phyloP scores from a whole-genome alignment of 2,113 vertebrate species.

The Regulus satrapa region DNA sequence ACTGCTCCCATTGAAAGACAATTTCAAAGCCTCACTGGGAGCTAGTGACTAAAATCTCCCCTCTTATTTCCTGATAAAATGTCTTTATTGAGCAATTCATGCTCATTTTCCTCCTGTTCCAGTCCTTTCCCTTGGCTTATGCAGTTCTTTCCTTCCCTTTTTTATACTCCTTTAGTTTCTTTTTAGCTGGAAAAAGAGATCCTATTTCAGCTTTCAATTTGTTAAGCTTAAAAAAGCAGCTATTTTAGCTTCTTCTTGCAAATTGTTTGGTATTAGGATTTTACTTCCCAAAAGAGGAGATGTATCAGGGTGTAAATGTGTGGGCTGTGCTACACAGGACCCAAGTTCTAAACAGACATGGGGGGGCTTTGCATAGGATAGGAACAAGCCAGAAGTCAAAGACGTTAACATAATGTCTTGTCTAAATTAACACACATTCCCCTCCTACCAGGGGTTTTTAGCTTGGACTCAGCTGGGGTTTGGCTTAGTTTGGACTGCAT shows the following conservation, averaged over 20 bases:
- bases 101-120: not conserved
- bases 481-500: not conserved
- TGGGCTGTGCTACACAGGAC: not conserved
- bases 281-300: not conserved
- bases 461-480: not conserved
- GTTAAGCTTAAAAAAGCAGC: not conserved
- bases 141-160: not conserved
- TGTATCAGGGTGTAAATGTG: not conserved
- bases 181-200: not conserved
- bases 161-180: not conserved
- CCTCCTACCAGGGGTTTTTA: not conserved
- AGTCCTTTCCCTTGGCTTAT: not conserved
- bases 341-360: not conserved
- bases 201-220: not conserved
- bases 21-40: not conserved
- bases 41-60: not conserved
- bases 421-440: not conserved
- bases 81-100: not conserved
- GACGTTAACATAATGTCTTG: rapidly evolving
- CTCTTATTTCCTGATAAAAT: not conserved
- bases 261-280: not conserved
- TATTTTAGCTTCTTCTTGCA: not conserved
- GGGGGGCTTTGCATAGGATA: not conserved
- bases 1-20: not conserved
- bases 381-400: not conserved